These are phyloP conservation scores for Xenopus borealis DNA, from an alignment of 2,113 vertebrate genomes.

Conservation along the genomic window DNA sequence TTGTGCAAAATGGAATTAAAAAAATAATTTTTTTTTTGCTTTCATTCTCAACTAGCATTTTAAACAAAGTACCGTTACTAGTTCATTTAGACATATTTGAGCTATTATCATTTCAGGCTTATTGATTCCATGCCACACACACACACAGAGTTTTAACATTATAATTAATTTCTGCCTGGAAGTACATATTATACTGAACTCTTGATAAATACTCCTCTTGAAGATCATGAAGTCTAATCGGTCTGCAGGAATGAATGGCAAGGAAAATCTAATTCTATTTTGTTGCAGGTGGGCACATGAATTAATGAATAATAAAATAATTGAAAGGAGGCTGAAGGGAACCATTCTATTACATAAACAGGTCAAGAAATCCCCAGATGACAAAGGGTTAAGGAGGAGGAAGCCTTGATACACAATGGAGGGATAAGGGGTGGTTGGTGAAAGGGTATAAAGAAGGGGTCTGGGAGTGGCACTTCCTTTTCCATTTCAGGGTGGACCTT, in stretches of 20 bases:
- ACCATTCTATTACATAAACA: too few relatives aligned
- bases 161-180: slow-evolving; percentile 40
- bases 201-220: slow-evolving; percentile 30
- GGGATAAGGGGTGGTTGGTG: too few relatives aligned
- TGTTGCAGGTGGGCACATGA: too few relatives aligned
- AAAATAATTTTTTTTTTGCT: slow-evolving; percentile 19
- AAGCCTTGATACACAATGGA: too few relatives aligned
- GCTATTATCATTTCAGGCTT: slow-evolving; percentile 44
- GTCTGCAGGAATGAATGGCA: not conserved
- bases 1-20: not conserved
- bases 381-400: too few relatives aligned
- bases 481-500: too few relatives aligned
- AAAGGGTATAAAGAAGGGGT: too few relatives aligned
- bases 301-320: too few relatives aligned
- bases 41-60: slow-evolving; percentile 22
- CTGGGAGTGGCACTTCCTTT: too few relatives aligned
- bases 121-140: slow-evolving; percentile 42
- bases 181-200: slow-evolving; percentile 40
- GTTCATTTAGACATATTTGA: slow-evolving; percentile 39
- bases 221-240: slow-evolving; percentile 26
- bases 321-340: too few relatives aligned
- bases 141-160: slow-evolving; percentile 31
- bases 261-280: not conserved
- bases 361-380: too few relatives aligned
- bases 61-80: slow-evolving; percentile 30